These are phyloP conservation scores for Bostrychus sinensis DNA, from an alignment of 2,113 vertebrate species.

Conservation along the genomic window DNA sequence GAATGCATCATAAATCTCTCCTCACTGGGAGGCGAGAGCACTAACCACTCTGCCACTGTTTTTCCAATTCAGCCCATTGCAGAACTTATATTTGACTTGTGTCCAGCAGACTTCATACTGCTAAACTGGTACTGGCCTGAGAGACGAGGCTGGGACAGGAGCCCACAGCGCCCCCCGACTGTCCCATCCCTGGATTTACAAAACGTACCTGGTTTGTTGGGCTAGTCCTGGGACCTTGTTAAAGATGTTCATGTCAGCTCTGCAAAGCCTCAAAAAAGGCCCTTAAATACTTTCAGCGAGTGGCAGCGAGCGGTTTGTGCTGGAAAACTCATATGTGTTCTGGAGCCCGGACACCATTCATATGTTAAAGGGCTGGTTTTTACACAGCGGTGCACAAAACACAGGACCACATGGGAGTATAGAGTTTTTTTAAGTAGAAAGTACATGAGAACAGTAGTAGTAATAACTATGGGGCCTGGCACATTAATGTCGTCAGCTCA, in stretches of 20 bases:
- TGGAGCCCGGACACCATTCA: constrained; percentile 63
- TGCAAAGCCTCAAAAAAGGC: constrained; percentile 56
- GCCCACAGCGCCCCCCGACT: constrained; percentile 4
- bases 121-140: too few species aligned
- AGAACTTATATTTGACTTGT: too few species aligned
- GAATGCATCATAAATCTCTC: too few species aligned
- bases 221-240: constrained; percentile 79
- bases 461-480: constrained; percentile 22
- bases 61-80: too few species aligned
- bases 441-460: constrained; percentile 24
- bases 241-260: constrained; percentile 84
- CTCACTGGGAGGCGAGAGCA: too few species aligned
- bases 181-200: constrained; percentile 7
- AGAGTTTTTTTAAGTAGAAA: constrained; percentile 8
- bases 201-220: constrained; percentile 83
- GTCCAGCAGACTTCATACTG: too few species aligned
- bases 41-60: too few species aligned
- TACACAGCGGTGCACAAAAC: constrained; percentile 18
- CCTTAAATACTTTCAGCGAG: constrained; percentile 77
- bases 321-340: constrained; percentile 74
- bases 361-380: constrained; percentile 75
- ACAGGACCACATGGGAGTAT: background rate
- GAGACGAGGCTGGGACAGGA: constrained; percentile 16
- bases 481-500: constrained; percentile 62
- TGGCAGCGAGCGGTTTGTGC: constrained; percentile 49